Evolutionary conservation across 2,888 invertebrate genomes (phyloP), one percentile per base, ranked within the genome.

Genomic region (Drosophila meridiana): DNA sequence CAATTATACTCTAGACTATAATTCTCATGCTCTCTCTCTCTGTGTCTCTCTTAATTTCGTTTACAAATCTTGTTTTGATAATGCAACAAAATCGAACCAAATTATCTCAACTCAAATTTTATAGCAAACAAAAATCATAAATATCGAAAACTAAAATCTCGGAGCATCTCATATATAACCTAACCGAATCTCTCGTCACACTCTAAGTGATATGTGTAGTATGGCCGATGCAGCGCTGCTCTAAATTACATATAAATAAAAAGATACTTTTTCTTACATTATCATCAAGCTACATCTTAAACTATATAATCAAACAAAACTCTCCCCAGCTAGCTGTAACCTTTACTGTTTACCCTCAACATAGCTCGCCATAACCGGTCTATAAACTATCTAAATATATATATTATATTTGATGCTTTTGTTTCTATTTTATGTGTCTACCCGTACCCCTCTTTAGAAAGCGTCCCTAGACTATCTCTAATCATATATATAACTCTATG

Each of bases 171-270:
- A n/a, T 14, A 36, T 38, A 36, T 38, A 42, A n/a, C 14, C 9
- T 14, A 11, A 36, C 66, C 47, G 26, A 28, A n/a, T 55, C 34
- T 5, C 14, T 55, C 28, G 8, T 38, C 48, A 50, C 48, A n/a
- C 7, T 32, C 32, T 6, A 47, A 32, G 32, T 50, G 14, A 36
- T 26, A 13, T 36, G 26, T 36, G 20, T 52, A 57, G 20, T 20
- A 20, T 62, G 57, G 71, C 91, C 92, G 90, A 89, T 92, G 92
- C 92, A 91, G 83, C 87, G 92, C 86, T 90, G 90, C 90, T 74
- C 66, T 47, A 34, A 59, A 61, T 47, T 45, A 60, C 20, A 53
- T n/a, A 6, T 36, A 61, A 34, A 38, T 13, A 50, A 32, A 11
- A 36, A 13, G 4, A 38, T 14, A 20, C 38, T 32, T 34, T 43